Percentiles rank a stretch among this genome's conserved stretches.
Evolutionary conservation across 2,888 invertebrate species (phyloP).

Genomic region (Geotrupes spiniger): DNA sequence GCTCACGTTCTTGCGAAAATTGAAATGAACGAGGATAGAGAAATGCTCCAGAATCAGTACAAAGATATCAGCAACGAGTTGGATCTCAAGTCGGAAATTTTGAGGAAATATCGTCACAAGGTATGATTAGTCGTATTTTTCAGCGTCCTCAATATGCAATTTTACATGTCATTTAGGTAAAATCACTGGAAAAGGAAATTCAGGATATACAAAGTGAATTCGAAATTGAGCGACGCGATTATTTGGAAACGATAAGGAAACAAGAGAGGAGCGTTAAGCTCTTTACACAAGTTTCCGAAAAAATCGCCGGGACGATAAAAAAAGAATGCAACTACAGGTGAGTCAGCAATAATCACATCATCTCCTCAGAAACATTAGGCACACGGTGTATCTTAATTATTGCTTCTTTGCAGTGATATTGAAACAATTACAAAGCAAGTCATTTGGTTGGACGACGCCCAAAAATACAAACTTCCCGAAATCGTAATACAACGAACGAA

Average conservation of each 20-base stretch:
- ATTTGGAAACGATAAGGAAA: conserved; percentile 74
- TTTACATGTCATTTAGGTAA: conserved; percentile 52
- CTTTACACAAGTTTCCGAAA: conserved; percentile 62
- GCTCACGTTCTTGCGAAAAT: conserved; percentile 58
- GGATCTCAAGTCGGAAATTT: conserved; percentile 64
- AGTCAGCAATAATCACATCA: conserved; percentile 24
- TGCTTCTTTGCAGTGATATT: conserved; percentile 57
- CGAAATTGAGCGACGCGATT: conserved; percentile 77
- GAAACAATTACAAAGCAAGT: conserved; percentile 67
- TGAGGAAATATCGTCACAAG: conserved; percentile 65
- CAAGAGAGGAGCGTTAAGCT: conserved; percentile 70
- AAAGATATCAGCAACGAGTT: conserved; percentile 77
- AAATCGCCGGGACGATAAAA: conserved; percentile 66
- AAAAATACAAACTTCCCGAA: conserved; percentile 70
- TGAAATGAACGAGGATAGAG: conserved; percentile 68
- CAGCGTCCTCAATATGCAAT: no score
- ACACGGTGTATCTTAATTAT: neutral
- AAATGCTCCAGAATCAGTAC: conserved; percentile 70
- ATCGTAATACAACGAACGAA: conserved; percentile 62
- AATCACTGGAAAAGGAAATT: conserved; percentile 68
- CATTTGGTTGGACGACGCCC: conserved; percentile 72
- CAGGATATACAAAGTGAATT: conserved; percentile 77
- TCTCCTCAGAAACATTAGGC: no score
- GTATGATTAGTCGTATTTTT: no score
- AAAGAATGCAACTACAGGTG: conserved; percentile 73